Evolutionary conservation across 2,797 vertebrate genomes (phyloP).

Genomic region (Cichlasoma orientale): DNA sequence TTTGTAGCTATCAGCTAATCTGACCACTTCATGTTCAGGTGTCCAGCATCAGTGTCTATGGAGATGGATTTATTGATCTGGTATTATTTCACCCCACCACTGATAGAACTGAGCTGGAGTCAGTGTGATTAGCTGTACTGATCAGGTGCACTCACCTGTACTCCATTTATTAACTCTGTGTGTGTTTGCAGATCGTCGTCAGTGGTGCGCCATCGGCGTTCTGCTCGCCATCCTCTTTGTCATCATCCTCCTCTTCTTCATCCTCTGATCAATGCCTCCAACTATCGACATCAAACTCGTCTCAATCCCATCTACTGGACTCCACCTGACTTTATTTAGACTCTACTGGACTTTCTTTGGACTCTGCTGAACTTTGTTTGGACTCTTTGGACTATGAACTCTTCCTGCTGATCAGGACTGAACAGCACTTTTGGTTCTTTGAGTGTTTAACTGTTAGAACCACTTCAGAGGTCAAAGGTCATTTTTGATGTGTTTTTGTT

Average conservation of each 20-base stretch:
- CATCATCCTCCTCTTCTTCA: slow-evolving; percentile 90
- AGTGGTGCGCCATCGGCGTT: slow-evolving; percentile 96
- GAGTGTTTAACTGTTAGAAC: not conserved
- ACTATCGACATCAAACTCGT: not conserved
- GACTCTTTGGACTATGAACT: not conserved
- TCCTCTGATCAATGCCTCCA: slow-evolving; percentile 82
- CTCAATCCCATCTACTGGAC: slow-evolving; percentile 13
- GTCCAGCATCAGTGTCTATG: no score
- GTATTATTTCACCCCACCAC: not conserved
- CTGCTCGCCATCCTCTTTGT: slow-evolving; percentile 90
- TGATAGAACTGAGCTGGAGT: not conserved
- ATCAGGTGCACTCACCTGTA: not conserved
- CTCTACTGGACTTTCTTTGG: not conserved
- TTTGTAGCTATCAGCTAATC: not conserved
- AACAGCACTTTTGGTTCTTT: not conserved
- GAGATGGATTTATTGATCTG: not conserved
- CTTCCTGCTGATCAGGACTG: not conserved
- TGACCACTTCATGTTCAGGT: no score
- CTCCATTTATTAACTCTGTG: not conserved
- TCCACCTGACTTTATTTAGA: not conserved
- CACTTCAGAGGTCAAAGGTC: not conserved
- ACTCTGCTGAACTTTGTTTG: not conserved
- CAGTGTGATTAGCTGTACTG: not conserved
- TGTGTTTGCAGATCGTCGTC: slow-evolving; percentile 88
- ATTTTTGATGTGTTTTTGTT: not conserved